Evolutionary conservation across 1,140 invertebrate genomes (phyloP).

Genomic region (Conus betulinus): DNA sequence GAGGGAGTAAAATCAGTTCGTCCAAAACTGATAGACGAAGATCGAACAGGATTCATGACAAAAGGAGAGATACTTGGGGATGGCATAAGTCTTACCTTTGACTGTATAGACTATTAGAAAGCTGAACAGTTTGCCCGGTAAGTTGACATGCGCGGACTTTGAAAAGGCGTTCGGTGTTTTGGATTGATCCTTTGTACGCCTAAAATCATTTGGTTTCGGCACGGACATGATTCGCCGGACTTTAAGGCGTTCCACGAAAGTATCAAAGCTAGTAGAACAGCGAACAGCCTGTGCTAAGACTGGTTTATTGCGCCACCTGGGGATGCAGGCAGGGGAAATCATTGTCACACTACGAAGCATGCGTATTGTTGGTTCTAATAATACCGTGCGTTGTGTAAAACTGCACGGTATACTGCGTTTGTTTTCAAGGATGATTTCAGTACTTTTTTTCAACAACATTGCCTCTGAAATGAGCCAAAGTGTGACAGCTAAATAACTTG

Average conservation of each 20-base stretch:
- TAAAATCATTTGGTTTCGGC: neutral
- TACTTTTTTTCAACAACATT: neutral
- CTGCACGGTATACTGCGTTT: neutral
- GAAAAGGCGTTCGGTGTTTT: neutral
- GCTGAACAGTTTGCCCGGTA: neutral
- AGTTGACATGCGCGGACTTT: neutral
- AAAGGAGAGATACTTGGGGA: no score
- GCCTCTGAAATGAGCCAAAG: neutral
- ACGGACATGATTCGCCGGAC: neutral
- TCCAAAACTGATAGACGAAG: no score
- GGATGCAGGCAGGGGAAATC: neutral
- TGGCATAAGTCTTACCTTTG: neutral
- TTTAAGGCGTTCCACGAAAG: neutral
- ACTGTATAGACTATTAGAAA: neutral
- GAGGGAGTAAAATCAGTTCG: no score
- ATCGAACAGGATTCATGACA: no score
- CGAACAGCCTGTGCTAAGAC: neutral
- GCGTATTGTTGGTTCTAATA: neutral
- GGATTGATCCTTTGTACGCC: no score
- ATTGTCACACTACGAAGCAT: neutral
- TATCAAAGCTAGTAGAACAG: neutral
- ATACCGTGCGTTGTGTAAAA: neutral
- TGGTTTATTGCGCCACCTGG: neutral
- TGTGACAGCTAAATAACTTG: no score
- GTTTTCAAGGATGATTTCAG: neutral